Percentiles rank a stretch among this genome's conserved stretches.
Conservation (phyloP, 2,888 invertebrate genomes). For the Meiosimyza decipiens region DNA sequence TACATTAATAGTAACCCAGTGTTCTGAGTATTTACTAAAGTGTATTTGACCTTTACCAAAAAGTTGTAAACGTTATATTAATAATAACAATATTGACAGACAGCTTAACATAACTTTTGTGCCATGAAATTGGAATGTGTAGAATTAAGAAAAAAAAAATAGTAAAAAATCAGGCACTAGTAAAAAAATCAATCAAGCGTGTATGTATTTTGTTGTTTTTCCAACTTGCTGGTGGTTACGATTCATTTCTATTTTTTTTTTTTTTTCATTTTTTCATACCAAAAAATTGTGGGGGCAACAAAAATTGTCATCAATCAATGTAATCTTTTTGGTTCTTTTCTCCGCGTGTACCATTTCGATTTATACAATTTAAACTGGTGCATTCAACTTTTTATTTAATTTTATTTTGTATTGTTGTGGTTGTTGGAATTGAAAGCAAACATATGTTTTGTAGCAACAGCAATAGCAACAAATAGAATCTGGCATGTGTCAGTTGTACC, state of each 20-base stretch:
- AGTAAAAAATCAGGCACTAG: not conserved
- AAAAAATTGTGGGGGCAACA: not conserved
- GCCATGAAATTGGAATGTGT: not conserved
- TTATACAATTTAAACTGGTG: constrained; percentile 2
- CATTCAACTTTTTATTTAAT: constrained; percentile 18
- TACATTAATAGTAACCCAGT: too few species aligned
- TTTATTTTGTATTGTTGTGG: not conserved
- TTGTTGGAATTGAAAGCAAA: too few species aligned
- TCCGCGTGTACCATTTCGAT: not conserved
- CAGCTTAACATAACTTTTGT: constrained; percentile 46
- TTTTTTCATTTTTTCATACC: too few species aligned
- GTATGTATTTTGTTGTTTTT: not conserved
- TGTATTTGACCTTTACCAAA: too few species aligned
- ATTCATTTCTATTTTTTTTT: constrained; percentile 1
- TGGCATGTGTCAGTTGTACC: too few species aligned
- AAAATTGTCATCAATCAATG: constrained; percentile 46
- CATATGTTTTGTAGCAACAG: too few species aligned
- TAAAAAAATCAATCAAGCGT: not conserved
- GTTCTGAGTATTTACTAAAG: too few species aligned
- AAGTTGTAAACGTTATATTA: too few species aligned
- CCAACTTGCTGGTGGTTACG: too few species aligned
- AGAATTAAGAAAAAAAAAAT: constrained; percentile 39
- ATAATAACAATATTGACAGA: constrained; percentile 39
- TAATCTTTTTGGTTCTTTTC: constrained; percentile 23
- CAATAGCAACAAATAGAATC: too few species aligned